Base-by-base conservation (phyloP, 2,888 invertebrate genomes). In the Clostera curtula region DNA sequence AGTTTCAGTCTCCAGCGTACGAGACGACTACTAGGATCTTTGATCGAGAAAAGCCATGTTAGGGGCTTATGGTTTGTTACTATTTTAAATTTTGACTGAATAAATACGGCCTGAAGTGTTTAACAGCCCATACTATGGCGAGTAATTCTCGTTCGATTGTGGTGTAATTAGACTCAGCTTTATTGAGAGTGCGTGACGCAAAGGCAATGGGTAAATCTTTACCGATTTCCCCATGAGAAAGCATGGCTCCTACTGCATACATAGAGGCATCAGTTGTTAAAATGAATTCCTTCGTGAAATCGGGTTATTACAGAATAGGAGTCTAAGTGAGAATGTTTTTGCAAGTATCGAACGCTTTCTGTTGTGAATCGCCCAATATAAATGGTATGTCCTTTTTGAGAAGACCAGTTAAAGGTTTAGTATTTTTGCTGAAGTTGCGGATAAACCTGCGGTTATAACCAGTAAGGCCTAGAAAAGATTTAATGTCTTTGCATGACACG, bases 221-320 rank as follows among this genome's bases (percentile, higher is more conserved):
- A 4, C 25, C 19, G 5, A 25, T 25, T 3, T 8, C 3, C 2
- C 19, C 25, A 10, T 25, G 25, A 5, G 24, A 18, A 2, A 24
- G 12, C 3, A 24, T 18, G 2, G 24, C 24, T 6, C 24, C 24
- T 4, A 25, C 1, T 2, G 19, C 25, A 4, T 13, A 5, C 6
- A 19, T 12, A 8, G 25, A 25, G 6, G 25, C 25, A n/a, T 25
- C 19, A 6, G 25, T 25, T 2, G 25, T 25, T 5, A 25, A 17
- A 8, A 19, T 9, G 5, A 18, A 25, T 1, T 18, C 19, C 13
- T 14, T 25, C 4, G 8, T 17, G 4, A 17, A 7, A 4, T 25
- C 25, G 5, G 19, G 25, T 8, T 20, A 20, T 15, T 14, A 10
- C 10, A 10, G 13, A 2, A 17, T 24, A 1, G 20, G 19, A 1